phyloP scores from a whole-genome alignment of 2,113 vertebrate genomes.

The Odocoileus virginianus region DNA sequence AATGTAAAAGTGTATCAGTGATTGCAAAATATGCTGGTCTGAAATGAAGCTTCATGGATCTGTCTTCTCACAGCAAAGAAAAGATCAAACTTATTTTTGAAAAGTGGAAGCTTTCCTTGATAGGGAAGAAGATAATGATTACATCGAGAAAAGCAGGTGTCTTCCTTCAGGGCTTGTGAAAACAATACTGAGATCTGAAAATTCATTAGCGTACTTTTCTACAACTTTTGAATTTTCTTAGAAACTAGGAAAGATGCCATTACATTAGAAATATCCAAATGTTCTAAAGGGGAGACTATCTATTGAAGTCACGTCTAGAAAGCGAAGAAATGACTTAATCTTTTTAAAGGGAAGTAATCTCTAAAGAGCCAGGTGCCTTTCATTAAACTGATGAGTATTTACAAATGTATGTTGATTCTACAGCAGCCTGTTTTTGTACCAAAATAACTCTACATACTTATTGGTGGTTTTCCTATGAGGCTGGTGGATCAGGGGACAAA shows the following conservation, averaged over 20 bases:
- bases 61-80: background rate
- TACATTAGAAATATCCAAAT: background rate
- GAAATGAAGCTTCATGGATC: background rate
- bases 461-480: background rate
- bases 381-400: background rate
- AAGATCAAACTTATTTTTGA: conserved; percentile 29
- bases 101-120: background rate
- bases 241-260: background rate
- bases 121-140: background rate
- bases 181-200: background rate
- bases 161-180: background rate
- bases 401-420: background rate
- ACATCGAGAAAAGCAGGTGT: background rate
- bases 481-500: background rate
- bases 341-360: background rate
- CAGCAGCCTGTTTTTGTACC: background rate
- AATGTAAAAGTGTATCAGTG: background rate
- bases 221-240: background rate
- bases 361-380: background rate
- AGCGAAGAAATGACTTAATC: background rate
- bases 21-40: background rate
- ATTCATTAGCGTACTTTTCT: background rate
- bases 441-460: background rate
- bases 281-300: background rate
- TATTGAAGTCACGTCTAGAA: background rate